These are phyloP conservation scores for Harpalus rubripes DNA, from an alignment of 2,888 invertebrate genomes.

Conservation along the genomic window DNA sequence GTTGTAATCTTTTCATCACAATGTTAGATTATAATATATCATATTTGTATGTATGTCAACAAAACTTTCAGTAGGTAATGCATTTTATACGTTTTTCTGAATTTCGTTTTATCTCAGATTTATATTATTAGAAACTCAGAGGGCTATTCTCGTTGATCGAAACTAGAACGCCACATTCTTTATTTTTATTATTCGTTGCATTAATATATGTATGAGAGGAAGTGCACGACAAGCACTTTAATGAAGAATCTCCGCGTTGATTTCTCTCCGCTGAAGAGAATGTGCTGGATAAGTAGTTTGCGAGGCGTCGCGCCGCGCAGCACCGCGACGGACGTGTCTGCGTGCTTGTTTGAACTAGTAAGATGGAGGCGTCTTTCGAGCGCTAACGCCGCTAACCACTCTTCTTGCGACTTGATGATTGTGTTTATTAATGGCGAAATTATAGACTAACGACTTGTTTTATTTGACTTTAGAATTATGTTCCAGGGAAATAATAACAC, in stretches of 20 bases:
- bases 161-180: too few species aligned
- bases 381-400: conserved; percentile 6
- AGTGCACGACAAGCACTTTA: conserved; percentile 62
- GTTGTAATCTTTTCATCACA: too few species aligned
- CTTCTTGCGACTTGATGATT: conserved; percentile 48
- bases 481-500: conserved; percentile 44
- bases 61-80: too few species aligned
- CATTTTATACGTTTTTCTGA: too few species aligned
- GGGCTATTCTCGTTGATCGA: too few species aligned
- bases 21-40: too few species aligned
- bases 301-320: background rate
- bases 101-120: too few species aligned
- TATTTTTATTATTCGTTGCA: background rate
- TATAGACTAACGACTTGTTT: conserved; percentile 62
- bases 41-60: too few species aligned
- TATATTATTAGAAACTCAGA: too few species aligned
- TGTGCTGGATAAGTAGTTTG: conserved; percentile 61
- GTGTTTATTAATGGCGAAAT: conserved; percentile 63
- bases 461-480: conserved; percentile 51
- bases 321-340: conserved; percentile 28
- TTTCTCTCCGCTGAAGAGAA: conserved; percentile 54
- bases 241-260: conserved; percentile 58
- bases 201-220: conserved; percentile 37
- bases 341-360: conserved; percentile 56
- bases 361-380: background rate